phyloP scores from a whole-genome alignment of 2,113 vertebrate genomes.

The Bolborhynchus lineola region DNA sequence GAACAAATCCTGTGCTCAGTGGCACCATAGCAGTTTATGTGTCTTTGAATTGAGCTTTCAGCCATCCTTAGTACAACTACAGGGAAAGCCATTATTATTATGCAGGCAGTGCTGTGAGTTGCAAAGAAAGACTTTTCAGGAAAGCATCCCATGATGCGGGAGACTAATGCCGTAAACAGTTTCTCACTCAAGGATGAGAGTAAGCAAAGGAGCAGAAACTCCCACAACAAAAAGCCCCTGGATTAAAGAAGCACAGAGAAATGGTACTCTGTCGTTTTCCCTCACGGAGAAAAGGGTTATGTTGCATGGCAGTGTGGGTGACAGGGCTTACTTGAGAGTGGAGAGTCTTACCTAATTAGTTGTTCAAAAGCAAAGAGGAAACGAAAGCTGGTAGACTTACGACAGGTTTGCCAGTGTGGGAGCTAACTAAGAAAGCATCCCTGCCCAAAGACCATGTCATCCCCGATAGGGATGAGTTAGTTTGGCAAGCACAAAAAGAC shows the following conservation, averaged over 20 bases:
- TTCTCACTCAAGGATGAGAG: not conserved
- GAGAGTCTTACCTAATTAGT: not conserved
- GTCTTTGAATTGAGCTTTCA: not conserved
- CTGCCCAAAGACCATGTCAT: not conserved
- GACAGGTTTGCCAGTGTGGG: not conserved
- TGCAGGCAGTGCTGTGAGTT: not conserved
- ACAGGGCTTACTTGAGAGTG: not conserved
- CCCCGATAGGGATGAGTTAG: not conserved
- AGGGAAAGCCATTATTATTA: not conserved
- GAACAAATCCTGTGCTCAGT: not conserved
- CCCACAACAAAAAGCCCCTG: not conserved
- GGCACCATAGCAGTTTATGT: not conserved
- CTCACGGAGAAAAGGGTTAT: not conserved
- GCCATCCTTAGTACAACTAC: not conserved
- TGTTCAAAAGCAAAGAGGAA: not conserved
- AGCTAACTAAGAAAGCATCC: not conserved
- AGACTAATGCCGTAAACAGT: not conserved
- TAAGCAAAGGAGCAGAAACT: not conserved
- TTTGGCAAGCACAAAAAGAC: not conserved
- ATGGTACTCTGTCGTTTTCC: not conserved
- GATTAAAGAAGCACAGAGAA: not conserved
- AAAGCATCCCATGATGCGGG: not conserved
- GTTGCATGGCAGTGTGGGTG: not conserved
- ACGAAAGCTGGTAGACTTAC: not conserved
- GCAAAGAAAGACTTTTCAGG: not conserved